Base-by-base conservation (phyloP, 1,140 invertebrate species). In the Formica selysi region DNA sequence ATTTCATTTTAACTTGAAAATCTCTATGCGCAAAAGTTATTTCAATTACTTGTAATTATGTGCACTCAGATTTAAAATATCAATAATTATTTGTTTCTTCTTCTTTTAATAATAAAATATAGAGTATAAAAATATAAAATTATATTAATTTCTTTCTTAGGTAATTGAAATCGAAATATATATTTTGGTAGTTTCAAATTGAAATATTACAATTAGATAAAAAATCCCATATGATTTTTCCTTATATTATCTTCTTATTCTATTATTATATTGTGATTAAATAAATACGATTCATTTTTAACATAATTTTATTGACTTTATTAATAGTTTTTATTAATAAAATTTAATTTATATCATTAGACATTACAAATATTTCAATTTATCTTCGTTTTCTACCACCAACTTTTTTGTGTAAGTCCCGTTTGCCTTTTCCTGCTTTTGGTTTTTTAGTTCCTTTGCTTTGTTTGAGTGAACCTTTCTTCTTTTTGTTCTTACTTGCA, bases 361-460 rank as follows among this genome's bases (percentile, higher is more conserved):
- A 54, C 5, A 68, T 68, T 11, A 74, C 71, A 74, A 32, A 19
- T 13, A 65, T 67, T 4, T 57, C 13, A 44, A 61, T 88, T 85
- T 96, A 96, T 93, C 96, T 95, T 93, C 96, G 95, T 86, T 97
- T 97, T 87, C 96, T 95, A 10, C 96, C 97, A 11, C 95, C 91
- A 62, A 94, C 94, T 92, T 96, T 96, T 89, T 96, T 96, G 81
- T 95, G 96, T 32, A 96, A 95, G 93, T 96, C 96, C 68, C 96
- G 94, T 88, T 97, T 95, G 11, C 96, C 96, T 89, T 95, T 96
- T 22, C 96, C 96, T 61, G 93, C 96, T 91, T 96, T 96, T 0
- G 96, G 96, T 88, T 96, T 96, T 89, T 96, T 96, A 7, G 92
- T 92, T 16, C 93, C 95, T 87, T 94, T 95, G 41, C 41, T 96